Percentiles rank a stretch among this genome's conserved stretches.
phyloP scores from a whole-genome alignment of 2,797 vertebrate genomes.

The Spondyliosoma cantharus region DNA sequence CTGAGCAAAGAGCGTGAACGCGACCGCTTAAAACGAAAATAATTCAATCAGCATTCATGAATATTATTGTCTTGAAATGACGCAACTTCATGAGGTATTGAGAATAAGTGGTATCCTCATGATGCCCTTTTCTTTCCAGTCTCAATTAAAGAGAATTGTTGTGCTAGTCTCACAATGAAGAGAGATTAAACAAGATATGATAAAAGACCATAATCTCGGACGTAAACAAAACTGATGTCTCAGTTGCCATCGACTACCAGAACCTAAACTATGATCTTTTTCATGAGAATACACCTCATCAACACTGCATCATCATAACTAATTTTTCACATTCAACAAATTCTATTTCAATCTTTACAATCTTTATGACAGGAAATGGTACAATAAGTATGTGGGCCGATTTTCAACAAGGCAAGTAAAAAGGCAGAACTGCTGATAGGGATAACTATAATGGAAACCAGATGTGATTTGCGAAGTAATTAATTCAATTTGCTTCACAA shows the following conservation, averaged over 20 bases:
- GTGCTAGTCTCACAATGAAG: not conserved
- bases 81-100: not conserved
- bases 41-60: not conserved
- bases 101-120: not conserved
- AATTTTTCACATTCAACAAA: not conserved
- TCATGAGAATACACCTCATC: constrained; percentile 3
- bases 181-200: not conserved
- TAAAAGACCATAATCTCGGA: not conserved
- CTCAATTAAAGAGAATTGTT: not conserved
- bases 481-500: not conserved
- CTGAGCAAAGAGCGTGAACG: not conserved
- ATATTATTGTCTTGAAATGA: not conserved
- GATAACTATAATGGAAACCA: not conserved
- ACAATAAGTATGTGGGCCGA: not conserved
- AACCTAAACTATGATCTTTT: not conserved
- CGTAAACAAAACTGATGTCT: not conserved
- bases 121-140: not conserved
- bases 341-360: not conserved
- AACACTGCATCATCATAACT: not conserved
- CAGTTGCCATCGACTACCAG: not conserved
- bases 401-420: not conserved
- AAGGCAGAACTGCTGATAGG: not conserved
- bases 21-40: not conserved
- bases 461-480: not conserved
- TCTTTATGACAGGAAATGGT: not conserved